Percentiles rank a stretch among this genome's conserved stretches.
Evolutionary conservation across 1,140 invertebrate species (phyloP).

Genomic region (Bicyclus anynana): DNA sequence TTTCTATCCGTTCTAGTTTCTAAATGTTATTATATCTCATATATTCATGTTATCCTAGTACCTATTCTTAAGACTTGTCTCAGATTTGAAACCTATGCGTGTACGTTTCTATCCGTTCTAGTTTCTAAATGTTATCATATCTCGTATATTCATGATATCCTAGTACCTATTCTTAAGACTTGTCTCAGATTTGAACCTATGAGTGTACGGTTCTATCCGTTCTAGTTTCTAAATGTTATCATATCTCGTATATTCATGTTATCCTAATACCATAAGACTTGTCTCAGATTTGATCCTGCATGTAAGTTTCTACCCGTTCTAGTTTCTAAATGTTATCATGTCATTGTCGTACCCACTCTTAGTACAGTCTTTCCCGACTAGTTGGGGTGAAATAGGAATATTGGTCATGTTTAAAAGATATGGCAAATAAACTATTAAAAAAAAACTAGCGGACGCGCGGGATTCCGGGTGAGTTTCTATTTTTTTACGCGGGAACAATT

Average conservation of each 20-base stretch:
- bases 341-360: not conserved
- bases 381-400: too few relatives aligned
- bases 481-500: too few relatives aligned
- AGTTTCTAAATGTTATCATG: not conserved
- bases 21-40: not conserved
- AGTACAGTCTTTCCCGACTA: too few relatives aligned
- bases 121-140: not conserved
- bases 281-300: slow-evolving; percentile 19
- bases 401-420: too few relatives aligned
- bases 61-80: not conserved
- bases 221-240: not conserved
- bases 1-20: slow-evolving; percentile 4
- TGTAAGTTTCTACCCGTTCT: slow-evolving; percentile 2
- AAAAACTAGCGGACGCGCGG: too few relatives aligned
- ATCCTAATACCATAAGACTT: not conserved
- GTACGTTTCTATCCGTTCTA: slow-evolving; percentile 1
- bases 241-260: not conserved
- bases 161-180: not conserved
- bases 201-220: slow-evolving; percentile 6
- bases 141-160: not conserved
- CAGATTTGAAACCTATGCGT: slow-evolving; percentile 25
- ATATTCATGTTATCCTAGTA: not conserved
- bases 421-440: too few relatives aligned
- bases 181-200: slow-evolving; percentile 20
- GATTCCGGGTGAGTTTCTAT: too few relatives aligned